Evolutionary conservation across 2,888 invertebrate species (phyloP), one percentile per base, ranked within the genome.

Genomic region (Zygaena filipendulae): DNA sequence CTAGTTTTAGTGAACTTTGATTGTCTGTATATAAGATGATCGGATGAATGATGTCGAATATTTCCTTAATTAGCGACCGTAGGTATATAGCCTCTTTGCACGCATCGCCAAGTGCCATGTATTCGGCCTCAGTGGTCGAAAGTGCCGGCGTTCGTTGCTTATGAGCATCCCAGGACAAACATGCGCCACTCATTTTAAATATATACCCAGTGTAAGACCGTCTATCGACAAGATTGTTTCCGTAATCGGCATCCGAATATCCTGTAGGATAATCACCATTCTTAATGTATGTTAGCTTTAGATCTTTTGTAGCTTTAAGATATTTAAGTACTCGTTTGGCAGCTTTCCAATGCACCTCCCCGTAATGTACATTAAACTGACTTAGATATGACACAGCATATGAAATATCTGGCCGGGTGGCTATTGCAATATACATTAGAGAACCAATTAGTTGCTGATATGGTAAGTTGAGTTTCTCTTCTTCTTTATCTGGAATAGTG

Each of bases 321-420:
- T 21, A 21, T 21, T 8, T 4, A n/a, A 21, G n/a, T n/a, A 21
- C 21, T 9, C 21, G 21, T 10, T 21, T 21, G 4, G 21, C 21
- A 4, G n/a, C 21, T 21, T 4, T 21, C 21, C 21, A 21, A 10
- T 21, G 21, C n/a, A n/a, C n/a, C n/a, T n/a, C n/a, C n/a, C n/a
- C n/a, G n/a, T n/a, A n/a, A n/a, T n/a, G n/a, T n/a, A n/a, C n/a
- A 14, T 38, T 35, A 13, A 33, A 39, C 13, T 39, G 35, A 32
- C 34, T 33, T 25, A 38, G 16, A 25, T 30, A 38, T 3, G 23
- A 13, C 5, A 32, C 35, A 13, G 33, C 10, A 27, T 25, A 32
- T 7, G 29, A 23, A 20, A 33, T 38, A 29, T 36, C 33, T 5
- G 33, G 33, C n/a, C 35, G 11, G 6, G 31, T 33, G 16, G 27